Evolutionary conservation across 2,888 invertebrate species (phyloP).

Genomic region (Dicroscelio sp.): DNA sequence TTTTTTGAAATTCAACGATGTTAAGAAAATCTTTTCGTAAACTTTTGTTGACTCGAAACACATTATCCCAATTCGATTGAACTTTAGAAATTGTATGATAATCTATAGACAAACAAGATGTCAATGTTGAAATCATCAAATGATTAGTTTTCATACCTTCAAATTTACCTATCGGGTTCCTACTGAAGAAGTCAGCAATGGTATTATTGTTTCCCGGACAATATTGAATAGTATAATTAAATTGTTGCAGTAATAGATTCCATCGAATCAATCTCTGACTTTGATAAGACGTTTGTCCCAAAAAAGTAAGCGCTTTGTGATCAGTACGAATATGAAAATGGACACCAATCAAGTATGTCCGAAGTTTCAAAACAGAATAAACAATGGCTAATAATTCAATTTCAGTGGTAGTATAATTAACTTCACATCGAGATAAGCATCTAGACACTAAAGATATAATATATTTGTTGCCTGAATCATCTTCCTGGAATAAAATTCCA

Average conservation of each 20-base stretch:
- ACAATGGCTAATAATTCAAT: background rate
- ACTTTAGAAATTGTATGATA: too few relatives aligned
- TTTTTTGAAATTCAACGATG: background rate
- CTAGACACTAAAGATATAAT: slow-evolving; percentile 23
- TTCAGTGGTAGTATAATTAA: slow-evolving; percentile 10
- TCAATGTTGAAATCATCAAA: too few relatives aligned
- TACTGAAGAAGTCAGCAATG: background rate
- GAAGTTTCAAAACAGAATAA: background rate
- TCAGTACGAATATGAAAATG: background rate
- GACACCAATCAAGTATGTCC: background rate
- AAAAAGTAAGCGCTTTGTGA: slow-evolving; percentile 5
- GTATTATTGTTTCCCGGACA: background rate
- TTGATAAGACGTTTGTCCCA: background rate
- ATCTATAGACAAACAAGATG: background rate
- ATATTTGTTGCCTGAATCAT: background rate
- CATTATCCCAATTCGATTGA: too few relatives aligned
- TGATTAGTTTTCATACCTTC: too few relatives aligned
- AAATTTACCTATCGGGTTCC: too few relatives aligned
- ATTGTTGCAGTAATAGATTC: slow-evolving; percentile 20
- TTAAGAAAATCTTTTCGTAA: too few relatives aligned
- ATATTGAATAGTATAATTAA: background rate
- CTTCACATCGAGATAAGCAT: background rate
- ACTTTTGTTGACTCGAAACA: too few relatives aligned
- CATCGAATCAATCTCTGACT: slow-evolving; percentile 11
- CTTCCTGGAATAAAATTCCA: slow-evolving; percentile 12